Evolutionary conservation across 2,797 vertebrate species (phyloP).

Genomic region (Hirundo rustica): DNA sequence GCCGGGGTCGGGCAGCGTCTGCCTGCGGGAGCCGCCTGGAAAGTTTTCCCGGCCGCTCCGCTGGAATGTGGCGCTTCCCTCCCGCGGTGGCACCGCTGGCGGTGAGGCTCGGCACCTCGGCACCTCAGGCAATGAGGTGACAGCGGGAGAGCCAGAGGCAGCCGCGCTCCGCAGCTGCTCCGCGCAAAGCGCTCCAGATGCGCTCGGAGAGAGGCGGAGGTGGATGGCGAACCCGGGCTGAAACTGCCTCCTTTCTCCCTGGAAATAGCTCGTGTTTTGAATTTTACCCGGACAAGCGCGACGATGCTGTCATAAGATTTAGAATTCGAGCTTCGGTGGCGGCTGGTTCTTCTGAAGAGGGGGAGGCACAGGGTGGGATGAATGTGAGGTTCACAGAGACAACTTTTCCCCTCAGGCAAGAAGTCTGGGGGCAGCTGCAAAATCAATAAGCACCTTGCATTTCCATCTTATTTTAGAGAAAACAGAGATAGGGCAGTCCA

Average conservation of each 20-base stretch:
- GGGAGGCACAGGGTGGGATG: neutral
- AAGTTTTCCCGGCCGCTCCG: neutral
- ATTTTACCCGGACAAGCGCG: neutral
- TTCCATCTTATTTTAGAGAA: neutral
- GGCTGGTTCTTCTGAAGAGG: neutral
- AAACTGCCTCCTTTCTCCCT: neutral
- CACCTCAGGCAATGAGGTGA: rapidly evolving
- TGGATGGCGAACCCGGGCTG: neutral
- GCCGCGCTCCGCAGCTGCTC: neutral
- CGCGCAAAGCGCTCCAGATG: neutral
- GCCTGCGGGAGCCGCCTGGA: neutral
- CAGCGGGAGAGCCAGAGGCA: neutral
- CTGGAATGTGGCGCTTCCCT: neutral
- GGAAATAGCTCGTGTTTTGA: neutral
- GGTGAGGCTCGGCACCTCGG: too few species aligned
- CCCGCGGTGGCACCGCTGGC: neutral
- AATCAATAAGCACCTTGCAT: neutral
- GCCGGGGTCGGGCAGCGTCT: neutral
- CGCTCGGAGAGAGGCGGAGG: neutral
- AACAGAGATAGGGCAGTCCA: neutral
- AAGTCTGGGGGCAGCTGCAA: neutral
- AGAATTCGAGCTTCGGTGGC: neutral
- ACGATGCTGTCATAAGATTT: rapidly evolving
- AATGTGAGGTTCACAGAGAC: neutral
- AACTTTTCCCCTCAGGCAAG: neutral